These are phyloP conservation scores for Aphaenogaster rudis DNA, from an alignment of 1,140 invertebrate genomes.

Conservation along the genomic window DNA sequence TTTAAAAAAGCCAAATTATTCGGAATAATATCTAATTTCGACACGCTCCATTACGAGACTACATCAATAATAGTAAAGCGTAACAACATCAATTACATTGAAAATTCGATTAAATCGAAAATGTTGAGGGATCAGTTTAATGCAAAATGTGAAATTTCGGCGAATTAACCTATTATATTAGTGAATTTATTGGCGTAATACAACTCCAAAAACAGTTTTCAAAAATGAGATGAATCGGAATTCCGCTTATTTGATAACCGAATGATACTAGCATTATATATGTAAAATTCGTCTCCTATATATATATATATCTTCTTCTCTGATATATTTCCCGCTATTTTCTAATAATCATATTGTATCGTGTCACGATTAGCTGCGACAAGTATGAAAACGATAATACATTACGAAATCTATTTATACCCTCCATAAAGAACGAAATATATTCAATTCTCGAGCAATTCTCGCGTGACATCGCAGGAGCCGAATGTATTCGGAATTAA, in stretches of 20 bases:
- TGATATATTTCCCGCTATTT: slow-evolving; percentile 10
- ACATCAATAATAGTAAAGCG: slow-evolving; percentile 10
- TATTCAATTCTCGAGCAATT: not conserved
- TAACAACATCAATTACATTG: slow-evolving; percentile 18
- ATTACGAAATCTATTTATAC: not conserved
- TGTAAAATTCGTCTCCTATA: not conserved
- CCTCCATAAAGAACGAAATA: not conserved
- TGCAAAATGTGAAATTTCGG: slow-evolving; percentile 29
- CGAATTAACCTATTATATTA: not conserved
- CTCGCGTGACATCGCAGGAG: not conserved
- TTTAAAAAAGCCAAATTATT: not conserved
- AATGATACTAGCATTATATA: slow-evolving; percentile 8
- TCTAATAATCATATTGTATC: slow-evolving; percentile 10
- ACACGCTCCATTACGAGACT: not conserved
- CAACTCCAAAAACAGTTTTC: slow-evolving; percentile 25
- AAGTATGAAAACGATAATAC: slow-evolving; percentile 3
- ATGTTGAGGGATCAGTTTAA: slow-evolving; percentile 15
- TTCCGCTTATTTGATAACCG: slow-evolving; percentile 50
- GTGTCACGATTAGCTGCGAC: not conserved
- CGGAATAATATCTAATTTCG: slow-evolving; percentile 24
- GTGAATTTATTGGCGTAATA: slow-evolving; percentile 36
- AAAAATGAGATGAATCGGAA: slow-evolving; percentile 37
- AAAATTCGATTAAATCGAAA: slow-evolving; percentile 44
- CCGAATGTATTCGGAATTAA: slow-evolving; percentile 46
- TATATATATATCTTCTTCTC: not conserved